Percentiles rank a stretch among this genome's conserved stretches.
Conservation (phyloP, 2,888 invertebrate species). For the Gastracanthus pulcherrimus region DNA sequence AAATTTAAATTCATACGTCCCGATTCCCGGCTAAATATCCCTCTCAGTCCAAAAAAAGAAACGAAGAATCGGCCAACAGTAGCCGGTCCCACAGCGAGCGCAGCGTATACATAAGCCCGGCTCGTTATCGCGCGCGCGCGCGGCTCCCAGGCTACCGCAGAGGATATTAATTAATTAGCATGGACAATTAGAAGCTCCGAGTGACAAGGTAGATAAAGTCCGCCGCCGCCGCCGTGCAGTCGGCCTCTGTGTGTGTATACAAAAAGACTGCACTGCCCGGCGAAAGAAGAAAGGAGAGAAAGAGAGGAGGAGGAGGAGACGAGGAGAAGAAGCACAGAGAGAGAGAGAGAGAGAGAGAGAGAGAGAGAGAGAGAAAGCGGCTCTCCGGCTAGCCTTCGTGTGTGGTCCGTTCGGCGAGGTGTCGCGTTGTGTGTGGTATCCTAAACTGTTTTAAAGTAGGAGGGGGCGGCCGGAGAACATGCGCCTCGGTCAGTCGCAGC, state of each 20-base stretch:
- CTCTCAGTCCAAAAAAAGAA: neutral
- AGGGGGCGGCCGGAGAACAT: neutral
- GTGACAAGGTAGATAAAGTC: constrained; percentile 54
- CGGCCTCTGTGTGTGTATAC: constrained; percentile 32
- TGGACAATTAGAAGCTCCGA: constrained; percentile 54
- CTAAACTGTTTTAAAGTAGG: constrained; percentile 69
- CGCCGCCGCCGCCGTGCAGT: constrained; percentile 40
- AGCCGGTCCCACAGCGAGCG: neutral
- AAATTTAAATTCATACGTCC: constrained; percentile 3
- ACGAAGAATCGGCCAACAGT: neutral
- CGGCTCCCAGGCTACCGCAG: neutral
- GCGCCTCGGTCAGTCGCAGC: neutral
- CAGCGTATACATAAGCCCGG: neutral
- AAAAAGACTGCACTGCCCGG: constrained; percentile 13
- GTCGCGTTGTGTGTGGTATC: constrained; percentile 77
- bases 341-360: constrained; percentile 45
- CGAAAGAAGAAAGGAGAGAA: constrained; percentile 58
- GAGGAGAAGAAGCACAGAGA: too few relatives aligned
- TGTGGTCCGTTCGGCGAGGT: constrained; percentile 75
- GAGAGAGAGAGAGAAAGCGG: constrained; percentile 44
- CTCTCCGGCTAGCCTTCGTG: constrained; percentile 72
- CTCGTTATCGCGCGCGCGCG: neutral
- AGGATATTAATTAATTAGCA: constrained; percentile 55
- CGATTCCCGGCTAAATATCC: neutral
- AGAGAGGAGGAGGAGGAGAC: constrained; percentile 43